Conservation (phyloP, 2,888 invertebrate genomes). For the Cryptocephalus primarius region DNA sequence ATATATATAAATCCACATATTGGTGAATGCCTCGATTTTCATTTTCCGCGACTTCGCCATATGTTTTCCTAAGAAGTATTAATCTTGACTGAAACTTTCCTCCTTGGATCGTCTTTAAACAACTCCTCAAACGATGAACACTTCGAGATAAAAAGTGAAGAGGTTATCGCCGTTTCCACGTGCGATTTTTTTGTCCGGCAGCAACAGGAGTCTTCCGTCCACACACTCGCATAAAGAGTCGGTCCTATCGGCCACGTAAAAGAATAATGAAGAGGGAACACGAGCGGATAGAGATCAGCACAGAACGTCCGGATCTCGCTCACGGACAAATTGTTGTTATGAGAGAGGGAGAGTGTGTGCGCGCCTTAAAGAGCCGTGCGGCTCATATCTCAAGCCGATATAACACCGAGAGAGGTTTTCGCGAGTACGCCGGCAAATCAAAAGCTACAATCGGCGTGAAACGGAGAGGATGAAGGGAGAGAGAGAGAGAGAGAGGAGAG, state of each 20-base stretch:
- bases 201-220: not conserved
- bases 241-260: not conserved
- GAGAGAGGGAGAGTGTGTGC: not conserved
- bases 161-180: no score
- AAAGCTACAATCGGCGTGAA: not conserved
- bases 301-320: not conserved
- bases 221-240: not conserved
- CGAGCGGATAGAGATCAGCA: not conserved
- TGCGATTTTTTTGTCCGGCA: no score
- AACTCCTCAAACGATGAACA: no score
- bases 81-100: no score
- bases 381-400: not conserved
- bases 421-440: not conserved
- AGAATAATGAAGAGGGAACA: not conserved
- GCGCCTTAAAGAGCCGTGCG: no score
- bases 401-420: not conserved
- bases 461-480: not conserved
- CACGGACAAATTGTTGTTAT: not conserved
- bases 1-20: no score
- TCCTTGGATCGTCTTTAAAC: no score
- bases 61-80: no score
- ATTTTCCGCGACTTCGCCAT: no score
- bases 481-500: not conserved
- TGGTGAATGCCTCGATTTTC: no score
- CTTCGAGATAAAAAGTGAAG: no score